Percentiles rank a stretch among this genome's conserved stretches.
Evolutionary conservation across 2,797 vertebrate species (phyloP).

Genomic region (Coranthus polyacanthus): DNA sequence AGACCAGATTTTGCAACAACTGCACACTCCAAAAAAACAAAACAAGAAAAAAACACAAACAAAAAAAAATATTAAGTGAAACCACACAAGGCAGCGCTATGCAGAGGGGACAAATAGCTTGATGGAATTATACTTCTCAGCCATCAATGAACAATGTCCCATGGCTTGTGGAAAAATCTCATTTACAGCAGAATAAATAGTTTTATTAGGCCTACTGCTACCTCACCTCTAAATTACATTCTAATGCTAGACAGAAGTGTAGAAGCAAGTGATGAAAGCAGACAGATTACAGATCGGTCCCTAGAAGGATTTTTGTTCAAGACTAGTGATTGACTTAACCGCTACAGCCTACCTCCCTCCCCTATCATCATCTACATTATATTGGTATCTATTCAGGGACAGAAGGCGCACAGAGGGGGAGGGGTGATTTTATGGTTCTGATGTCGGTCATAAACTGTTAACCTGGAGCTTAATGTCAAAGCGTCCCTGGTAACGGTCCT

Average conservation of each 20-base stretch:
- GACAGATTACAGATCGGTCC: slow-evolving; percentile 91
- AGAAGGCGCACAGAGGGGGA: slow-evolving; percentile 3
- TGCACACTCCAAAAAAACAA: slow-evolving; percentile 84
- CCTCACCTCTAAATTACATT: slow-evolving; percentile 90
- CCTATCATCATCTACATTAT: slow-evolving; percentile 53
- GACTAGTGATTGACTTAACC: slow-evolving; percentile 85
- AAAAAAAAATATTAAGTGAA: no score
- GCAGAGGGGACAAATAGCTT: slow-evolving; percentile 85
- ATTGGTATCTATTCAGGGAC: slow-evolving; percentile 70
- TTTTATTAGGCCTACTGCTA: slow-evolving; percentile 91
- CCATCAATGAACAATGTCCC: slow-evolving; percentile 89
- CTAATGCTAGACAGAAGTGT: slow-evolving; percentile 94
- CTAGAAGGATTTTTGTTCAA: slow-evolving; percentile 81
- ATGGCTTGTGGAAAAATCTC: slow-evolving; percentile 92
- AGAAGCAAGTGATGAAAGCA: slow-evolving; percentile 93
- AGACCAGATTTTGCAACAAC: slow-evolving; percentile 87
- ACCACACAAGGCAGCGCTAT: slow-evolving; percentile 89
- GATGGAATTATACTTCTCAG: slow-evolving; percentile 92
- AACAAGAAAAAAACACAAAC: no score
- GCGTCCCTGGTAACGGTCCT: slow-evolving; percentile 98
- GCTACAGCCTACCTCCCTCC: slow-evolving; percentile 43
- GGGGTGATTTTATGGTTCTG: slow-evolving; percentile 67
- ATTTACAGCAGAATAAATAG: slow-evolving; percentile 97
- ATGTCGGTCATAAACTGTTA: slow-evolving; percentile 89
- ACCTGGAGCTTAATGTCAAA: slow-evolving; percentile 94